Base-by-base conservation (phyloP, 2,797 vertebrate species). In the Monodelphis domestica region DNA sequence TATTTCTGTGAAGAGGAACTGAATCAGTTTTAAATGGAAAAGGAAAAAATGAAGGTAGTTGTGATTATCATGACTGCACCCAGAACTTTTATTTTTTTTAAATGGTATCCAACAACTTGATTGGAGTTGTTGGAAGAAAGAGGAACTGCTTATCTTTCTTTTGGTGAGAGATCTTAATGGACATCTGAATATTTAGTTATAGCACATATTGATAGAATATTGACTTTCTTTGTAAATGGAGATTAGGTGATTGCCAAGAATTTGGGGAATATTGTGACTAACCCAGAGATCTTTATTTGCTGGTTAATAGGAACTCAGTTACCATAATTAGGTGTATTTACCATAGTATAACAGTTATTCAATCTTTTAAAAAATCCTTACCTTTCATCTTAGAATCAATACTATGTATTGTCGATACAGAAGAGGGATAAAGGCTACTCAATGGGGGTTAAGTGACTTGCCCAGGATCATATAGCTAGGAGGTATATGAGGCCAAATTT, bases 171-270 rank as follows among this genome's bases (percentile, higher is more conserved):
- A 95, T 96, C 97, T 96, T 92, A 92, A 95, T 95, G 95, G 93
- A 54, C 89, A 89, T 96, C 96, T 95, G 95, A 88, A 89, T 94
- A 95, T 94, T 96, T 95, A 96, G 51, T 94, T 56, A 38, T 57
- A 38, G 78, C 92, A 87, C 89, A 54, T 93, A 93, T 29, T 95
- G 88, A 88, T 87, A 91, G 90, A 4, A 63, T 45, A 5, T 94
- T 94, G 24, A 91, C 97, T 95, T 96, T 96, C 89, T 96, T 96
- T 93, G 24, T 91, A 59, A 33, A 21, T 57, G 90, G 54, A 96
- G 95, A 95, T 96, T 96, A 95, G 96, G 38, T 97, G 91, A 94
- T 96, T 97, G 94, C 94, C 97, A 96, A 97, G 94, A 91, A 95
- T 94, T 96, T 87, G 88, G 88, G 70, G 57, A 63, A 94, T 96